Base-by-base conservation (phyloP, 2,797 vertebrate genomes). In the Hoplostethus mediterraneus region DNA sequence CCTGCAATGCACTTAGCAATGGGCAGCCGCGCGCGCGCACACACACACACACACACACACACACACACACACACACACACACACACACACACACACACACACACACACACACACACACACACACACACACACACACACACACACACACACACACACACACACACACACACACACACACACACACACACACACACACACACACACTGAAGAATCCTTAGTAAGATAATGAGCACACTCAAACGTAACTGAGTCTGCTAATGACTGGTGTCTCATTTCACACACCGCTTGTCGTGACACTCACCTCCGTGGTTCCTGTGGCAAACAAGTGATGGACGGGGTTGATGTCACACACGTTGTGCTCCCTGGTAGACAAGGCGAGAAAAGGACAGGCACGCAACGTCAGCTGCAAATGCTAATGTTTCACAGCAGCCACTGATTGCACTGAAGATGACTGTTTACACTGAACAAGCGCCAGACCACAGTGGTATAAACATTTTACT, bases 291-390 rank as follows among this genome's bases (percentile, higher is more conserved):
- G 36, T 9, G 51, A 1, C 16, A 63, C 85, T 89, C 88, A 99
- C 98, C 96, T 99, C 98, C 58, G 95, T 70, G 0, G 96, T 96
- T 63, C 98, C 98, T 49, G 96, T 90, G 75, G 98, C 97, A 70
- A 99, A 96, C 79, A 99, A 92, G 65, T 97, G 95, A 90, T 99
- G 98, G 6, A 93, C 91, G 1, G 95, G 91, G 85, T 99, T 99
- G 89, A 99, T 96, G 91, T 98, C 97, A 40, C 98, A 99, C 48
- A 94, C 97, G 2, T 97, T 99, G 87, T 96, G 96, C 90, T 97
- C 97, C 67, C 98, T 99, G 72, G 38, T 54, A 71, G 86, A 31
- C 59, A 52, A 63, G 52, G 21, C 12, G 57, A 72, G 49, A 31
- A 86, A 78, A 56, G 6, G 54, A 2, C 13, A 70, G 5, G n/a